These are phyloP conservation scores for Lytechinus variegatus DNA, from an alignment of 35 echinoderm and acorn worm genomes.

Conservation along the genomic window DNA sequence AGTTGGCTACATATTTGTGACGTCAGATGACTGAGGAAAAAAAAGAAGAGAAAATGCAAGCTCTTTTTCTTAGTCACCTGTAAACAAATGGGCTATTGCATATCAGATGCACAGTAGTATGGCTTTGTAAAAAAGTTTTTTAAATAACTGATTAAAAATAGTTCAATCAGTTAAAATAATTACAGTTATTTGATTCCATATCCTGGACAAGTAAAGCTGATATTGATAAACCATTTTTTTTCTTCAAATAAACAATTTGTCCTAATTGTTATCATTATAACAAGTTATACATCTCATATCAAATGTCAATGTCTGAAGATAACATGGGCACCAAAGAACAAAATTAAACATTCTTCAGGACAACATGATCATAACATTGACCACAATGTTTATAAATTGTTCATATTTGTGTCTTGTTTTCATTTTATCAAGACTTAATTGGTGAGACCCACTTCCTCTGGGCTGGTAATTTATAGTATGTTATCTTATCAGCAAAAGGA, in stretches of 20 bases:
- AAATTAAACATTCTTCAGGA: no score
- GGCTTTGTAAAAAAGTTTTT: neutral
- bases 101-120: neutral
- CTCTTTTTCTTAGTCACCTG: neutral
- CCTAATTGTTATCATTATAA: neutral
- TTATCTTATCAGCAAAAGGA: neutral
- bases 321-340: neutral
- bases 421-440: neutral
- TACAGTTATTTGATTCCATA: no score
- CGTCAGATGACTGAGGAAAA: neutral
- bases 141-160: no score
- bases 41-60: neutral
- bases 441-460: neutral
- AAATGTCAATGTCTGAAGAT: neutral
- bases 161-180: no score
- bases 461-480: neutral
- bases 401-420: neutral
- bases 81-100: neutral
- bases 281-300: neutral
- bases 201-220: neutral
- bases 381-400: neutral
- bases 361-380: neutral
- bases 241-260: neutral
- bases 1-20: neutral
- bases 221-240: neutral